These are phyloP conservation scores for Nematopogon swammerdamellus DNA, from an alignment of 2,888 invertebrate species.

Conservation along the genomic window DNA sequence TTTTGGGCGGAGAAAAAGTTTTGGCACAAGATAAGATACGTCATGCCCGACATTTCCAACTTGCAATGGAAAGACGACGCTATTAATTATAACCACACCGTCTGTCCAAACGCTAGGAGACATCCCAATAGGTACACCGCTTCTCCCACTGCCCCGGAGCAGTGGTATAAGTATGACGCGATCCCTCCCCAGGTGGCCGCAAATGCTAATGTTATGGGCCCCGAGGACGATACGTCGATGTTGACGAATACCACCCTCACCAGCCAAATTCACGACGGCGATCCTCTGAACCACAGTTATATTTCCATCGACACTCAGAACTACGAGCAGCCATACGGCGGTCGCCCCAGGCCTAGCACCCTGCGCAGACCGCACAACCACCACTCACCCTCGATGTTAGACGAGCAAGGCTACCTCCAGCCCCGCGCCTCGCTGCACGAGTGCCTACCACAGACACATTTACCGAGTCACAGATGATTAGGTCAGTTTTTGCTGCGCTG, in stretches of 20 bases:
- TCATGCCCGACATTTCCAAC: conserved; percentile 74
- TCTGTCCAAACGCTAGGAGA: conserved; percentile 54
- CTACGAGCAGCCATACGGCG: conserved; percentile 48
- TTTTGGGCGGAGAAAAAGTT: conserved; percentile 82
- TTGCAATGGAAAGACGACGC: conserved; percentile 59
- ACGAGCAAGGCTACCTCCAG: conserved; percentile 52
- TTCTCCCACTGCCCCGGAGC: conserved; percentile 68
- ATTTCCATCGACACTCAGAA: conserved; percentile 62
- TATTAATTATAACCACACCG: conserved; percentile 50
- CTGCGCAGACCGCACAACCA: conserved; percentile 42
- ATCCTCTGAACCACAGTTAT: conserved; percentile 65
- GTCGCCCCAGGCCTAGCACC: conserved; percentile 43
- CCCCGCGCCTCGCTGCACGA: conserved; percentile 50
- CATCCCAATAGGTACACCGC: conserved; percentile 66
- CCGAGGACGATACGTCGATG: conserved; percentile 61
- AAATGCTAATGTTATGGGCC: conserved; percentile 48
- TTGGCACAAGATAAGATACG: conserved; percentile 83
- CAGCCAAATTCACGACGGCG: conserved; percentile 63
- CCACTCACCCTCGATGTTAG: conserved; percentile 44
- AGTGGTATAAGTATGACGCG: conserved; percentile 68
- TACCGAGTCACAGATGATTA: conserved; percentile 47
- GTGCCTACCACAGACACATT: conserved; percentile 49
- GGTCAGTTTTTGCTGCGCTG: conserved; percentile 14
- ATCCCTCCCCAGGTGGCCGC: conserved; percentile 55
- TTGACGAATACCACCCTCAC: conserved; percentile 58